Base-by-base conservation (phyloP, 2,113 vertebrate species). In the Leptobrachium leishanense region DNA sequence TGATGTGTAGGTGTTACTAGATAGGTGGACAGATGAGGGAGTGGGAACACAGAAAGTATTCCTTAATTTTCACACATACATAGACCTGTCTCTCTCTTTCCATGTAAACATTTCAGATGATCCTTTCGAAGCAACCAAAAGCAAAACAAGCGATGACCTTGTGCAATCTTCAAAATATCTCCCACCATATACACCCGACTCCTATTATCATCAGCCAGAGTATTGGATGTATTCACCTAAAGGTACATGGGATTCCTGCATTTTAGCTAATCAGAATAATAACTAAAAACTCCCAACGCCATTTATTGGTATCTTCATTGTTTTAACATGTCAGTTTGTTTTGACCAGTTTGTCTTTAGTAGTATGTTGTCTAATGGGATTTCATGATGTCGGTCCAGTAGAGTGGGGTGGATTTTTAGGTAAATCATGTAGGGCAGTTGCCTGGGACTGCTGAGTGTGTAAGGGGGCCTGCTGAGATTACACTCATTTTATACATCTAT, bases 81-180 rank as follows among this genome's bases (percentile, higher is more conserved):
- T 50, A 50, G 8, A 50, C 4, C 4, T 5, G 46, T 50, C 8
- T 46, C 2, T 69, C 13, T 12, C 62, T 15, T 59, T 3, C 43
- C 81, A 15, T 8, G 65, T 63, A 50, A 5, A 0, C 85, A 84
- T 83, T 82, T 44, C 92, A 99, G 97, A 95, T 84, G 87, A 90
- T 87, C 75, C 78, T 84, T 83, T 90, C 2, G 84, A 91, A 96
- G 94, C 96, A 86, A 96, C 95, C 0, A 98, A 98, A 86, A 98
- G 98, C 90, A 96, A 96, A 93, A 98, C 97, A 81, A 98, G 97
- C 0, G 98, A 98, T 85, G 96, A 99, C 87, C 96, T 99, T 20
- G 89, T 96, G 2, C 93, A 97, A 82, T 93, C 95, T 10, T 95
- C 96, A 85, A 95, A 95, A 84, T 95, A 98, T 68, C 94, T 95